Conservation (phyloP, 2,797 vertebrate species). For the Gymnodraco acuticeps region DNA sequence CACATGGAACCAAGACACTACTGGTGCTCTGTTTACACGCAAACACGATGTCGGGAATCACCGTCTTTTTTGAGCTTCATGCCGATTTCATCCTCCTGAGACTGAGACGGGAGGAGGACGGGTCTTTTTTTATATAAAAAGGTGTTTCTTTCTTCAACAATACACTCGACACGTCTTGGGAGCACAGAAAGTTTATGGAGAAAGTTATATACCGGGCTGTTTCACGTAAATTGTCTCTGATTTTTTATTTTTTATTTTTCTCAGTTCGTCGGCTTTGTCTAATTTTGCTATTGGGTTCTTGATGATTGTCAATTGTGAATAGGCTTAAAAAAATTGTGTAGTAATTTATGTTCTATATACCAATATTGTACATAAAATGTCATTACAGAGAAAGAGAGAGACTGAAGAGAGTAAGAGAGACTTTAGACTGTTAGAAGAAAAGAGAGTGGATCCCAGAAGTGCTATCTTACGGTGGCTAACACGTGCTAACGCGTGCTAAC, state of each 20-base stretch:
- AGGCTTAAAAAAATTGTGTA: slow-evolving; percentile 83
- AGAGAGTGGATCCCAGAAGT: slow-evolving; percentile 80
- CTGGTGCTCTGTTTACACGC: slow-evolving; percentile 93
- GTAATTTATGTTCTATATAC: slow-evolving; percentile 91
- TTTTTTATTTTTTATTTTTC: slow-evolving; percentile 42
- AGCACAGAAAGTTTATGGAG: slow-evolving; percentile 82
- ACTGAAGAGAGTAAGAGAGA: slow-evolving; percentile 80
- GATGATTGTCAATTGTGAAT: slow-evolving; percentile 87
- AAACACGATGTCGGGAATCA: slow-evolving; percentile 80
- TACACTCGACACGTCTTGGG: slow-evolving; percentile 75
- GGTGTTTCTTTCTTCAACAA: slow-evolving; percentile 59
- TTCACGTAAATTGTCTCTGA: slow-evolving; percentile 74
- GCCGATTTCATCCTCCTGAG: slow-evolving; percentile 64
- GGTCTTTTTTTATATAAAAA: slow-evolving; percentile 45
- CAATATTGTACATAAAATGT: slow-evolving; percentile 90
- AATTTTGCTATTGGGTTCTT: slow-evolving; percentile 75
- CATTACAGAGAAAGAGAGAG: slow-evolving; percentile 73
- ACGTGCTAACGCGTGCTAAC: too few relatives aligned
- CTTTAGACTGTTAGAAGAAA: slow-evolving; percentile 82
- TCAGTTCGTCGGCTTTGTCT: slow-evolving; percentile 62
- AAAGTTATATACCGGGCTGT: slow-evolving; percentile 78
- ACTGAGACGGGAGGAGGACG: slow-evolving; percentile 53
- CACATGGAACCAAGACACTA: slow-evolving; percentile 90
- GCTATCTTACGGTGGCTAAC: slow-evolving; percentile 50
- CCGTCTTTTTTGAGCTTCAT: slow-evolving; percentile 59